A percentile compares a stretch with the other conserved stretches of the same genome.
Conservation (phyloP, 2,113 vertebrate genomes). For the Lota lota region DNA sequence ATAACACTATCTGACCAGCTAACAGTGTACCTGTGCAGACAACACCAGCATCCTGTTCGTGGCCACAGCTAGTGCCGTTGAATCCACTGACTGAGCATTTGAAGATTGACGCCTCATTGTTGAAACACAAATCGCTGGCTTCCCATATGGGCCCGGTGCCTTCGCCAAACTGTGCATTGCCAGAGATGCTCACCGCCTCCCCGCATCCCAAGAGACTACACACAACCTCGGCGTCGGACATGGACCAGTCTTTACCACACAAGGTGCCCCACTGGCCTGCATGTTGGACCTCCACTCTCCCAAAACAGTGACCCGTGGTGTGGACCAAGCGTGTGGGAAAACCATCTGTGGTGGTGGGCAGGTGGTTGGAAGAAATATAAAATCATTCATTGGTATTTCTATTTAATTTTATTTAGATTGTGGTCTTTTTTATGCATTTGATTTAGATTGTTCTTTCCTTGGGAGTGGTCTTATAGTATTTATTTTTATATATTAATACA, state of each 20-base stretch:
- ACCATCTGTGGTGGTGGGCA: slow-evolving; percentile 36
- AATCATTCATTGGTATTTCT: background rate
- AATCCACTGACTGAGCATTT: slow-evolving; percentile 48
- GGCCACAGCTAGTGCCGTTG: slow-evolving; percentile 32
- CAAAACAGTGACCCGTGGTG: slow-evolving; percentile 46
- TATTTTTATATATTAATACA: background rate
- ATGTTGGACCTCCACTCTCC: slow-evolving; percentile 62
- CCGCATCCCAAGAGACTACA: slow-evolving; percentile 60
- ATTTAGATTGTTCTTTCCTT: too few species aligned
- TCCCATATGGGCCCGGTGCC: slow-evolving; percentile 47
- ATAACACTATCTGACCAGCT: background rate
- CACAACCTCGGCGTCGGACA: slow-evolving; percentile 48
- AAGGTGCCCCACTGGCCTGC: slow-evolving; percentile 55
- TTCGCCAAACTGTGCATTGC: slow-evolving; percentile 31
- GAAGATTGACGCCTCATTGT: slow-evolving; percentile 29
- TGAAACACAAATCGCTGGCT: slow-evolving; percentile 43
- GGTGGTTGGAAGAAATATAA: background rate
- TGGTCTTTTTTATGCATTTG: too few species aligned
- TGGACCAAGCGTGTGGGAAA: slow-evolving; percentile 44
- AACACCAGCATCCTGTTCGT: slow-evolving; percentile 39
- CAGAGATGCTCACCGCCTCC: background rate
- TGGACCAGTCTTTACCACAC: slow-evolving; percentile 60
- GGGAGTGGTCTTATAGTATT: background rate
- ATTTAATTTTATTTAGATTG: too few species aligned
- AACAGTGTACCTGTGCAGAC: slow-evolving; percentile 48